These are phyloP conservation scores for Athalia cordata DNA, from an alignment of 2,888 invertebrate species.

Conservation along the genomic window DNA sequence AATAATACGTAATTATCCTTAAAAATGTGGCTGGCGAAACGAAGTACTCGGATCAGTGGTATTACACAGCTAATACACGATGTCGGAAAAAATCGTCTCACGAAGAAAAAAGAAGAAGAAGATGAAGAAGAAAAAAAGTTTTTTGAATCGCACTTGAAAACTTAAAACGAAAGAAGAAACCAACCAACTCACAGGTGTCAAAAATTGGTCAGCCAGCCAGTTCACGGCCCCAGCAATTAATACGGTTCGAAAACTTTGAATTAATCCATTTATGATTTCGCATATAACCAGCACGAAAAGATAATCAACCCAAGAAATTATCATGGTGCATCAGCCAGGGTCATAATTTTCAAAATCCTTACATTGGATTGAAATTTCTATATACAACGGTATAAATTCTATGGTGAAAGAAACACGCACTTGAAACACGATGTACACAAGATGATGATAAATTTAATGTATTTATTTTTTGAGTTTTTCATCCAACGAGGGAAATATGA, in stretches of 20 bases:
- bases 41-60: not conserved
- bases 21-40: conserved; percentile 20
- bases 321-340: not conserved
- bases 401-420: not conserved
- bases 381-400: not conserved
- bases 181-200: not conserved
- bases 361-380: not conserved
- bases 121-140: not conserved
- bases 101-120: not conserved
- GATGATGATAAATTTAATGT: no score
- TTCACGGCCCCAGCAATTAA: conserved; percentile 21
- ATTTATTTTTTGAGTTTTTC: no score
- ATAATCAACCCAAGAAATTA: not conserved
- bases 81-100: not conserved
- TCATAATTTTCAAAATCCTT: not conserved
- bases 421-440: not conserved
- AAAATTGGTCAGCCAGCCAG: conserved; percentile 43
- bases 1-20: not conserved
- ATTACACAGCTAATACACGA: not conserved
- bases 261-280: conserved; percentile 1
- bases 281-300: not conserved
- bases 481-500: conserved; percentile 1
- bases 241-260: conserved; percentile 9
- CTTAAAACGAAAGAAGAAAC: not conserved
- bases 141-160: conserved; percentile 9